A percentile compares a stretch with the other conserved stretches of the same genome.
Conservation (phyloP, 1,140 invertebrate species). For the Drosophila nebulosa region DNA sequence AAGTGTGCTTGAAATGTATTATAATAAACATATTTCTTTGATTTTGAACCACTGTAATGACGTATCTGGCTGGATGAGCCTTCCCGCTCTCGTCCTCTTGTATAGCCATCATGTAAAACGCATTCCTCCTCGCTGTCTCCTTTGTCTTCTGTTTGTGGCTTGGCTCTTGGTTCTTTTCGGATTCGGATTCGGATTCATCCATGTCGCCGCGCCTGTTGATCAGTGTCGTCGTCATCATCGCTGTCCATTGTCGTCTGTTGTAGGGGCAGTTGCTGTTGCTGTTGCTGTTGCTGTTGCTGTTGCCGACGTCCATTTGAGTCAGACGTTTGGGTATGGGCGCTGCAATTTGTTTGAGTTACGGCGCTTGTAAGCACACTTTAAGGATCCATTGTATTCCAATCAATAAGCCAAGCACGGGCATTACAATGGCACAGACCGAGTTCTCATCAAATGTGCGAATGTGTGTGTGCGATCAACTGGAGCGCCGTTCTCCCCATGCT, state of each 20-base stretch:
- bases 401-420: slow-evolving; percentile 73
- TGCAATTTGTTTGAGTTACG: slow-evolving; percentile 81
- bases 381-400: slow-evolving; percentile 81
- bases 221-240: slow-evolving; percentile 54
- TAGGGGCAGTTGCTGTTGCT: slow-evolving; percentile 15
- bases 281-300: slow-evolving; percentile 10
- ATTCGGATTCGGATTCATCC: slow-evolving; percentile 46
- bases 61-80: slow-evolving; percentile 51
- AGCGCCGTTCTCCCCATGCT: slow-evolving; percentile 58
- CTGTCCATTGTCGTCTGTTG: slow-evolving; percentile 8
- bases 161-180: slow-evolving; percentile 1
- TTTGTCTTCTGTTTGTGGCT: background rate
- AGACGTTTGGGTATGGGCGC: slow-evolving; percentile 71
- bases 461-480: slow-evolving; percentile 23
- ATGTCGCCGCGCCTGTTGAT: slow-evolving; percentile 68
- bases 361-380: slow-evolving; percentile 81
- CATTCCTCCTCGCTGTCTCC: slow-evolving; percentile 27
- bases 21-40: too few species aligned
- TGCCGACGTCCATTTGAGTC: slow-evolving; percentile 44
- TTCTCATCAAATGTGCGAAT: slow-evolving; percentile 51
- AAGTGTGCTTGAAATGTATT: too few species aligned
- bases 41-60: slow-evolving; percentile 12
- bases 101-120: slow-evolving; percentile 74
- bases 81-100: slow-evolving; percentile 55
- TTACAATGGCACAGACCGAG: slow-evolving; percentile 63